These are phyloP conservation scores for Monodelphis domestica DNA, from an alignment of 2,797 vertebrate genomes.

Conservation along the genomic window DNA sequence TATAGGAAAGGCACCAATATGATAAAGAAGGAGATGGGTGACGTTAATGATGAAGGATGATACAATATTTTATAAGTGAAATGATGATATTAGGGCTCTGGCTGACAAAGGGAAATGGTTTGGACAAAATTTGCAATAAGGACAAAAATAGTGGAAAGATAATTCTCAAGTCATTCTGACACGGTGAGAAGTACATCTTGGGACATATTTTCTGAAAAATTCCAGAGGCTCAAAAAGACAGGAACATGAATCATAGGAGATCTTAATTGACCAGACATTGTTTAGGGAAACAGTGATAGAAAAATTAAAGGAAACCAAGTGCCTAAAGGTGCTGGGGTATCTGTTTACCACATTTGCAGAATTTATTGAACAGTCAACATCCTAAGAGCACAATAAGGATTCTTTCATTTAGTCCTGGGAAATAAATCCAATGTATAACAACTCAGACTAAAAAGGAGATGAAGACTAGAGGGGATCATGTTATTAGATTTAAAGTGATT, in stretches of 20 bases:
- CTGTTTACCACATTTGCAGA: constrained; percentile 58
- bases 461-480: constrained; percentile 3
- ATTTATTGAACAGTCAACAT: constrained; percentile 69
- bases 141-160: constrained; percentile 48
- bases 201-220: constrained; percentile 55
- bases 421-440: constrained; percentile 69
- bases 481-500: constrained; percentile 45
- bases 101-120: constrained; percentile 54
- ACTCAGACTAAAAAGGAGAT: constrained; percentile 51
- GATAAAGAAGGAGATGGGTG: constrained; percentile 19
- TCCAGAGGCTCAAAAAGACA: constrained; percentile 25
- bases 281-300: constrained; percentile 23
- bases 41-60: constrained; percentile 63
- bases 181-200: neutral
- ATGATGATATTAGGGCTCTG: constrained; percentile 51
- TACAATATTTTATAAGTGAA: constrained; percentile 64
- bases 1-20: constrained; percentile 44
- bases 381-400: constrained; percentile 45
- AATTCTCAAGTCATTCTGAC: constrained; percentile 45
- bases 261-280: constrained; percentile 65
- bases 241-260: constrained; percentile 37
- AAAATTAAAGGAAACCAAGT: constrained; percentile 61
- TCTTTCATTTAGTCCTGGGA: constrained; percentile 63
- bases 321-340: constrained; percentile 53
- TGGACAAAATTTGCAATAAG: constrained; percentile 57